These are phyloP conservation scores for Sakesphorus luctuosus DNA, from an alignment of 2,113 vertebrate species.

Conservation along the genomic window DNA sequence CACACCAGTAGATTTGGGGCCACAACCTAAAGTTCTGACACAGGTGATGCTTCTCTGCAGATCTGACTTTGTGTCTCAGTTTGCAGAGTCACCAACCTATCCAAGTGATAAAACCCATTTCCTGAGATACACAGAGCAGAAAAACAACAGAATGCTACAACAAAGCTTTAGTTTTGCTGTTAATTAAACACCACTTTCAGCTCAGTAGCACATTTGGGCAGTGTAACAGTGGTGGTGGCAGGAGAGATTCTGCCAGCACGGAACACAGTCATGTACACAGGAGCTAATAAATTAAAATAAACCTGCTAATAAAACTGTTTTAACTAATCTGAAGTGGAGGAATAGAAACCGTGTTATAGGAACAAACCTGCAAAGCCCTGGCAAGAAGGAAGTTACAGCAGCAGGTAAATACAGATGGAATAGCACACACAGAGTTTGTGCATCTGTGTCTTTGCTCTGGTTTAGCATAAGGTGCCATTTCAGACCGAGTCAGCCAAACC, in stretches of 20 bases:
- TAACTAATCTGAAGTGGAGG: neutral
- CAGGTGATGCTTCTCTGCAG: neutral
- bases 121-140: neutral
- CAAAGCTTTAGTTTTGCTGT: neutral
- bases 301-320: neutral
- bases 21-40: neutral
- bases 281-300: neutral
- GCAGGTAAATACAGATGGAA: neutral
- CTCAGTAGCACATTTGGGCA: neutral
- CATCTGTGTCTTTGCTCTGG: accelerated
- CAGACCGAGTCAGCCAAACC: neutral
- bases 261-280: neutral
- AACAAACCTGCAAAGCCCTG: neutral
- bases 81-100: neutral
- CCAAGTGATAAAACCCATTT: neutral
- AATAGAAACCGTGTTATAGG: neutral
- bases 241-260: neutral
- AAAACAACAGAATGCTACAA: neutral
- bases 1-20: neutral
- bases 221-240: neutral
- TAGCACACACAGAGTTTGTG: neutral
- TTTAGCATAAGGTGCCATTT: neutral
- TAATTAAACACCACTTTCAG: neutral
- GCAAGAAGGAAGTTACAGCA: neutral
- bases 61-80: neutral